Evolutionary conservation across 2,888 invertebrate species (phyloP).

Genomic region (Bombylius major): DNA sequence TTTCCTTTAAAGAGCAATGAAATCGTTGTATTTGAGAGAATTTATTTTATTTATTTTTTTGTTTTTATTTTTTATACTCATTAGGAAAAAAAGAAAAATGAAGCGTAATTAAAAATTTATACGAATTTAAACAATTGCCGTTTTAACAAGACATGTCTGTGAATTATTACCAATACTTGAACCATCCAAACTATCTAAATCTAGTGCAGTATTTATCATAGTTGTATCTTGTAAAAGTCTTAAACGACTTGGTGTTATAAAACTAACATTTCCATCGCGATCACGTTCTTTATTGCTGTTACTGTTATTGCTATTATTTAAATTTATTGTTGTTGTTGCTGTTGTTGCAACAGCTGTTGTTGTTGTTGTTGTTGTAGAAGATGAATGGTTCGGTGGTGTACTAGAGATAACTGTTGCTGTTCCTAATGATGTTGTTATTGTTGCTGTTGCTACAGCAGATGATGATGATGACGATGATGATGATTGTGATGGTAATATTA

Average conservation of each 20-base stretch:
- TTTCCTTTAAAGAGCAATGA: no score
- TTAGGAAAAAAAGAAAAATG: no score
- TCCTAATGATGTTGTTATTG: neutral
- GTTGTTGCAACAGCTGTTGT: neutral
- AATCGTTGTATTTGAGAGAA: no score
- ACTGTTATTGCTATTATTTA: slow-evolving; percentile 1
- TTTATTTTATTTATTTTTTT: no score
- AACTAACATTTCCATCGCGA: slow-evolving; percentile 26
- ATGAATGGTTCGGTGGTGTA: slow-evolving; percentile 12
- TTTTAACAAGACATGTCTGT: slow-evolving; percentile 52
- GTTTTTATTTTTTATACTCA: no score
- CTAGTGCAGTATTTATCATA: slow-evolving; percentile 81
- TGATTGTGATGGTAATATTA: no score
- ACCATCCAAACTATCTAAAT: slow-evolving; percentile 74
- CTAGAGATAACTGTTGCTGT: neutral
- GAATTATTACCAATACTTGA: slow-evolving; percentile 55
- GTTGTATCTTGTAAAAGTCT: slow-evolving; percentile 74
- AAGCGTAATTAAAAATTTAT: no score
- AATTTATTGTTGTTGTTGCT: neutral
- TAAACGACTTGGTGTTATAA: slow-evolving; percentile 59
- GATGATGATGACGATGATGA: neutral
- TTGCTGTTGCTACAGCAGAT: neutral
- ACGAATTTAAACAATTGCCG: slow-evolving; percentile 34
- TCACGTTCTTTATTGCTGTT: slow-evolving; percentile 5
- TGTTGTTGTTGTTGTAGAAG: slow-evolving; percentile 7